Evolutionary conservation across 2,888 invertebrate genomes (phyloP).

Genomic region (Eilema sororculum): DNA sequence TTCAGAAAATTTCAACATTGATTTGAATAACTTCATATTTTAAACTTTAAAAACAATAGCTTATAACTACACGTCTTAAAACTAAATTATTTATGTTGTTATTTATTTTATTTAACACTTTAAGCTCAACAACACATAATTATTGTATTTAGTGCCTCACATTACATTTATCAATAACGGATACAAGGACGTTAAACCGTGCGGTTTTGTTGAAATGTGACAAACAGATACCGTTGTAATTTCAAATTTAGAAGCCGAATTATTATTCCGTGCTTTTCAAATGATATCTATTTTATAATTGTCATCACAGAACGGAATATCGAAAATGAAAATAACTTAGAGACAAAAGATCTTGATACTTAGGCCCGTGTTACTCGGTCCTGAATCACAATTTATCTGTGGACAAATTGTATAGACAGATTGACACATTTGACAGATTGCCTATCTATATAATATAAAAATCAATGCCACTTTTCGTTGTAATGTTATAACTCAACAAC

Average conservation of each 20-base stretch:
- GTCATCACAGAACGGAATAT: slow-evolving; percentile 10
- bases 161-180: slow-evolving; percentile 30
- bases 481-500: no score
- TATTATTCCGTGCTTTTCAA: background rate
- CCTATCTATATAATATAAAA: no score
- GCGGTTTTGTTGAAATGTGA: slow-evolving; percentile 25
- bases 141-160: slow-evolving; percentile 57
- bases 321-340: background rate
- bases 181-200: slow-evolving; percentile 41
- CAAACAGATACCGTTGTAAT: background rate
- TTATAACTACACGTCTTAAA: slow-evolving; percentile 30
- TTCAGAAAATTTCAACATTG: slow-evolving; percentile 24
- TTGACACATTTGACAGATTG: no score
- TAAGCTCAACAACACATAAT: slow-evolving; percentile 57
- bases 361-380: no score
- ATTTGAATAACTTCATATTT: background rate
- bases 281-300: slow-evolving; percentile 18
- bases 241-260: background rate
- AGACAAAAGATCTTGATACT: background rate
- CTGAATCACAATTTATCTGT: no score
- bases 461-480: no score
- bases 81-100: slow-evolving; percentile 40
- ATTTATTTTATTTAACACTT: slow-evolving; percentile 43
- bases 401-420: no score
- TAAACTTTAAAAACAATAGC: slow-evolving; percentile 33